Base-by-base conservation (phyloP, 2,797 vertebrate species). In the Microchirus variegatus region DNA sequence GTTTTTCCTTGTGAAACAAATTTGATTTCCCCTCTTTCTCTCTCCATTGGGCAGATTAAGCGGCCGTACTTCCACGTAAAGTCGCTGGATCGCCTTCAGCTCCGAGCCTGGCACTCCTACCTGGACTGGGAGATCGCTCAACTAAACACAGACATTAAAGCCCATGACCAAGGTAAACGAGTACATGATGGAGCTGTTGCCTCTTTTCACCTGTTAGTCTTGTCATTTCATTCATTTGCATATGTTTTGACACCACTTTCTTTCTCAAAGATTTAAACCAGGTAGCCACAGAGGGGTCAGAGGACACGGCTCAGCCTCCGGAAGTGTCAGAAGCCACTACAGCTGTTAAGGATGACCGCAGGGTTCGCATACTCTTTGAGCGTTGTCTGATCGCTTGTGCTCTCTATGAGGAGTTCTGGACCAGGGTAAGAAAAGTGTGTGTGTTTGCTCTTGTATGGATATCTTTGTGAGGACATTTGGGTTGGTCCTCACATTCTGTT, bases 401-500 rank as follows among this genome's bases (percentile, higher is more conserved):
- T 10, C 89, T 95, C 53, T 96, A 96, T 31, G 95, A 95, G 77
- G 95, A 96, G 80, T 94, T 94, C 73, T 96, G 95, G 95, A 89
- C 83, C 63, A 93, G 92, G 90, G 95, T 96, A 73, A 82, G 44
- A 66, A n/a, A 40, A 38, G 22, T 22, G 3, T 12, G 4, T 9
- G 11, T 60, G 13, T 2, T 22, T 22, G 22, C 5, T 22, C 22
- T 22, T 22, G 22, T 22, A 22, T 22, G 22, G 22, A 10, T 12
- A 10, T 4, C 11, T 12, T 41, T 5, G 11, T 41, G 11, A 10
- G 11, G 3, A 40, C 38, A 40, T 40, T 40, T 40, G 13, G 14
- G 14, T 5, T 41, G 3, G 14, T 11, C 14, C 40, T 41, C 40
- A 2, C 14, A 41, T 31, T 31, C 5, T 31, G 4, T 26, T 26